Base-by-base conservation (phyloP, 2,113 vertebrate genomes). In the Trematocara zebra region DNA sequence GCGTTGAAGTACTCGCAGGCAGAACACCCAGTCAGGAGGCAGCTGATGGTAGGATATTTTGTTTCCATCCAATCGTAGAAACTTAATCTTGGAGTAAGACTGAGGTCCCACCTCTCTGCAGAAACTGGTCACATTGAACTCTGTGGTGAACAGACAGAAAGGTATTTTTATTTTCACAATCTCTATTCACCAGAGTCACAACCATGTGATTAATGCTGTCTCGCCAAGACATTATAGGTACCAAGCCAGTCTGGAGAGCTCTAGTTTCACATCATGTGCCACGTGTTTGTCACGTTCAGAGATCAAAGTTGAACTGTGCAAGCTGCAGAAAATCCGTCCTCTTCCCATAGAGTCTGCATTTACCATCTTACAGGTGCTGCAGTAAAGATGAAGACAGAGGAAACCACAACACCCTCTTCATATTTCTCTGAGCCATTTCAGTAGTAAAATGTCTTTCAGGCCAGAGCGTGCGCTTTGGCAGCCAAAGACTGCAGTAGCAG, bases 31-130 rank as follows among this genome's bases (percentile, higher is more conserved):
- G 83, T 96, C 94, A 2, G 91, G 82, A 5, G 96, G 96, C 33
- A 97, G 92, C 78, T 96, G 94, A 8, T 95, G 91, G 85, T 94
- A 84, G 47, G 89, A 84, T 49, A 96, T 49, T 72, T 91, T 91
- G 91, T 97, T 97, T 35, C 96, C 96, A 10, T 97, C 96, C 87
- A 97, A 82, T 52, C 96, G 90, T 11, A 97, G 90, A 42, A 96
- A 91, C 91, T 92, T 96, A 79, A 96, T 87, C 42, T 92, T 91
- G 82, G 97, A 97, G 91, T 95, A 97, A 49, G 95, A 94, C 52
- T 78, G 37, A 49, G 93, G 94, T 37, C 94, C 95, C n/a, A 92
- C 90, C 44, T 94, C 93, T 88, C 94, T 91, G 92, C 96, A 97
- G 87, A 97, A 95, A 90, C 96, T 97, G 49, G 84, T 95, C 76